Evolutionary conservation across 2,888 invertebrate genomes (phyloP).

Genomic region (Xanthia icteritia): DNA sequence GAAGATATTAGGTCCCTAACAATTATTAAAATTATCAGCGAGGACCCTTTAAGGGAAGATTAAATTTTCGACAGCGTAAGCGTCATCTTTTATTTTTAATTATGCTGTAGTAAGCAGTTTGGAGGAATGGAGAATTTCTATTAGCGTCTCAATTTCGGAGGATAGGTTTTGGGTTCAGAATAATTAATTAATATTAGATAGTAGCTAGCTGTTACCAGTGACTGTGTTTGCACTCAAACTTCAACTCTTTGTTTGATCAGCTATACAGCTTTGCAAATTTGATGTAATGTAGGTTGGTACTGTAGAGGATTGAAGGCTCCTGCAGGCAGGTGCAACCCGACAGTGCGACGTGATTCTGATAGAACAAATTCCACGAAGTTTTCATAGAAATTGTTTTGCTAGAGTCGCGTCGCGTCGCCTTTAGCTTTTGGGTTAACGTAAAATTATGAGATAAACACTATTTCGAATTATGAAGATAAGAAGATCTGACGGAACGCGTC

Average conservation of each 20-base stretch:
- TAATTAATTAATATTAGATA: background rate
- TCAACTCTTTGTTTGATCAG: background rate
- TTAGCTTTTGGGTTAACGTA: background rate
- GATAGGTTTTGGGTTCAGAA: background rate
- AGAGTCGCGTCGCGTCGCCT: background rate
- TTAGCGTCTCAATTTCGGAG: conserved; percentile 19
- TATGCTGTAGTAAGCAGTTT: conserved; percentile 34
- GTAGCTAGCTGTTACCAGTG: background rate
- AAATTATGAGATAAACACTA: no score
- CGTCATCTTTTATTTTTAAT: conserved; percentile 59
- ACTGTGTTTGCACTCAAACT: background rate
- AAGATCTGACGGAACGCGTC: no score
- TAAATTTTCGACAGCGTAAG: conserved; percentile 62
- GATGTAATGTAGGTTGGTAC: background rate
- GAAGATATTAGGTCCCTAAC: conserved; percentile 62
- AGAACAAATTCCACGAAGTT: no score
- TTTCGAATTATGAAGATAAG: no score
- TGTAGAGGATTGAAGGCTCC: no score
- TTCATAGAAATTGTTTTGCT: no score
- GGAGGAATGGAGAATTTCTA: conserved; percentile 25
- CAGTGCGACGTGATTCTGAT: no score
- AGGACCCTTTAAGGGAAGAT: conserved; percentile 56
- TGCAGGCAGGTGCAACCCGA: no score
- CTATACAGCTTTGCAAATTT: conserved; percentile 4
- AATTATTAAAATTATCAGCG: conserved; percentile 69